These are phyloP conservation scores for Agrochola lychnidis DNA, from an alignment of 2,888 invertebrate species.

Conservation along the genomic window DNA sequence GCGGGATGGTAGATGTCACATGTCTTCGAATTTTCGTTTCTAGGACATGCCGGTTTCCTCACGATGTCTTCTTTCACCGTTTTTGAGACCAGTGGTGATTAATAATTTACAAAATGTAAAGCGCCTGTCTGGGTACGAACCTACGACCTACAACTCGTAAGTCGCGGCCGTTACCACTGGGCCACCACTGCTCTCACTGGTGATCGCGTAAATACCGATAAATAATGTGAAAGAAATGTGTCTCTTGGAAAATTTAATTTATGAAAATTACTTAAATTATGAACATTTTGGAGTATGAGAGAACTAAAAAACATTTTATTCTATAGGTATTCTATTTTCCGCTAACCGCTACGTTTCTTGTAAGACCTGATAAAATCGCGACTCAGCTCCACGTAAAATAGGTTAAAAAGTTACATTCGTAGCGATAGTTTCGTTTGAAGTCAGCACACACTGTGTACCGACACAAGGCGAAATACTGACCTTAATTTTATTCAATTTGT, in stretches of 20 bases:
- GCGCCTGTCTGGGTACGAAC: too few relatives aligned
- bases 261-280: not conserved
- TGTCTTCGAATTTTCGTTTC: too few relatives aligned
- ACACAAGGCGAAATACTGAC: constrained; percentile 75
- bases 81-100: too few relatives aligned
- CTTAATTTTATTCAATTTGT: constrained; percentile 89
- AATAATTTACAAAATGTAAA: too few relatives aligned
- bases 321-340: not conserved
- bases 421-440: constrained; percentile 64
- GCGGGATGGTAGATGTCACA: too few relatives aligned
- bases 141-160: too few relatives aligned
- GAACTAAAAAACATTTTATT: not conserved
- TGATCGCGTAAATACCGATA: not conserved
- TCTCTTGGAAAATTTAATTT: not conserved
- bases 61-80: too few relatives aligned
- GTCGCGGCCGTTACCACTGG: too few relatives aligned
- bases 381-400: constrained; percentile 19
- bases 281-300: not conserved
- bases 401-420: constrained; percentile 56
- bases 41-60: too few relatives aligned
- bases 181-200: too few relatives aligned
- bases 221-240: not conserved
- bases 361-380: constrained; percentile 28
- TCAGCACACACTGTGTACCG: constrained; percentile 62
- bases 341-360: not conserved